Conservation (phyloP, 2,797 vertebrate genomes). For the Labroides dimidiatus region DNA sequence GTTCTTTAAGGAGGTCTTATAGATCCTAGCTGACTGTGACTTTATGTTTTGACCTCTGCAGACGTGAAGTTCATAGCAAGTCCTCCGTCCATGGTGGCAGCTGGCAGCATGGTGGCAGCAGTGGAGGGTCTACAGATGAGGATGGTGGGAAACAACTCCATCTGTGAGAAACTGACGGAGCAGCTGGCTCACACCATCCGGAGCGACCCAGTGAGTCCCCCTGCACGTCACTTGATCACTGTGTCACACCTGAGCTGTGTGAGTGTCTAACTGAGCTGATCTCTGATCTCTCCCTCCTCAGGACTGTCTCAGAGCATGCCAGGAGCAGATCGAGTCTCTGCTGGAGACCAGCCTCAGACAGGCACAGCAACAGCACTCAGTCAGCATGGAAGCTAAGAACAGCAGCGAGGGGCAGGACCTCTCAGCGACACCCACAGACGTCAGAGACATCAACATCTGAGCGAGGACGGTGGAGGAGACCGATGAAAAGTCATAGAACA, state of each 20-base stretch:
- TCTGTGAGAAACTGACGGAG: constrained; percentile 88
- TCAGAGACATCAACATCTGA: constrained; percentile 93
- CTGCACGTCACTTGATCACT: background rate
- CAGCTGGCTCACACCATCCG: constrained; percentile 93
- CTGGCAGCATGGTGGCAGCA: constrained; percentile 90
- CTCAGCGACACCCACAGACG: constrained; percentile 94
- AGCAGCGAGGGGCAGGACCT: constrained; percentile 88
- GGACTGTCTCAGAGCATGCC: constrained; percentile 96
- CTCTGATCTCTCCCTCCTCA: constrained; percentile 53
- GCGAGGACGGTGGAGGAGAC: constrained; percentile 52
- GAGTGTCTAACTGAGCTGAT: background rate
- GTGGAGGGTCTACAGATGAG: constrained; percentile 90
- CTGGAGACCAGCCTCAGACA: constrained; percentile 93
- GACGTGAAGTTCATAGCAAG: constrained; percentile 94
- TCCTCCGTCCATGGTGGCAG: constrained; percentile 93
- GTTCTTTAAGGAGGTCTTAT: too few species aligned
- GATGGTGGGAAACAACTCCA: constrained; percentile 78
- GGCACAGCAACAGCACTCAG: constrained; percentile 77
- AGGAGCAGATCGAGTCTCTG: constrained; percentile 95
- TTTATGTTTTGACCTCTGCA: constrained; percentile 54
- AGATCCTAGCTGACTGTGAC: background rate
- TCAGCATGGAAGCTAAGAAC: constrained; percentile 89
- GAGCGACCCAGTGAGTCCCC: constrained; percentile 91
- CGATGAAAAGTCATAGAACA: background rate
- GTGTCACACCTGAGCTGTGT: background rate